Base-by-base conservation (phyloP, 2,797 vertebrate genomes). In the Gymnoscopelus braueri region DNA sequence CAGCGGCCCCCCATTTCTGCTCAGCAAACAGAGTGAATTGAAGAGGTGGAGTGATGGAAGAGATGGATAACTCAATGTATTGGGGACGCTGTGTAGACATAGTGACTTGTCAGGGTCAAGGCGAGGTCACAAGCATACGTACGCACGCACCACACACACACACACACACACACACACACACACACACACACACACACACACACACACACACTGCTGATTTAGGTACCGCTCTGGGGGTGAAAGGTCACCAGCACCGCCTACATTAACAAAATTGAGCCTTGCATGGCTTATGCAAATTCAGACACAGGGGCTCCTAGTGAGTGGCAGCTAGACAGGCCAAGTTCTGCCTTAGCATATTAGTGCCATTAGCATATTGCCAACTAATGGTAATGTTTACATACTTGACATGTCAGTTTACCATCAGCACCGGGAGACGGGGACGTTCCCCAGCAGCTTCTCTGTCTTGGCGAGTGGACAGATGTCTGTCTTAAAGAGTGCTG, bases 201-300 rank as follows among this genome's bases (percentile, higher is more conserved):
- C 29, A 59, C 29, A 23, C 52, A 84, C 80, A 83, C 67, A 72
- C 68, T 66, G 88, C 85, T 88, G 87, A 82, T 85, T 88, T 89
- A 83, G 88, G 84, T 82, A 84, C 81, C 77, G 77, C 49, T 52
- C 77, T 65, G 74, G 68, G 79, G 89, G 90, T 91, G 77, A 93
- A 77, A 89, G 92, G 90, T 92, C 87, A 70, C 81, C 65, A 78
- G 68, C 86, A 83, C 84, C 83, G 81, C 87, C 79, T 89, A 81
- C 92, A 92, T 91, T 93, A 92, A 88, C 84, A 88, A 91, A 92
- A 94, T 90, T 90, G 91, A 90, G 91, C 84, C 86, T 89, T 84
- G 86, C 77, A 68, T 84, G 86, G 75, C 86, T 90, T 92, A 92
- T 93, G 90, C 84, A 90, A 93, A 94, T 93, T 35, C 48, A 71